phyloP scores from a whole-genome alignment of 2,888 invertebrate genomes.

The Miltochrista miniata region DNA sequence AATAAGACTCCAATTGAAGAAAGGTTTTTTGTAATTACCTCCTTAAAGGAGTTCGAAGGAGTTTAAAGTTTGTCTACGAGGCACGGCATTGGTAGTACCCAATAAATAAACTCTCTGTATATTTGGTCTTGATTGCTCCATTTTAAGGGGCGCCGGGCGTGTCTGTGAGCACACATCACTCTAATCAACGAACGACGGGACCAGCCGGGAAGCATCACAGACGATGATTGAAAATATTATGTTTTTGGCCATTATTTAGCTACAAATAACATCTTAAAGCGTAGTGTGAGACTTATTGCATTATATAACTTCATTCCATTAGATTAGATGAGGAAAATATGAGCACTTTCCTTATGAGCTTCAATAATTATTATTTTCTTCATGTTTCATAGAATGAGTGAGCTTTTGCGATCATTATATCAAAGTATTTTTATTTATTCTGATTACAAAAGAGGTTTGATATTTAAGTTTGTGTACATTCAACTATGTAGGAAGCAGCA shows the following conservation, averaged over 20 bases:
- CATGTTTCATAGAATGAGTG: not conserved
- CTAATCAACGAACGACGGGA: conserved; percentile 27
- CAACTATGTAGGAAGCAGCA: no score
- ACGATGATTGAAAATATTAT: conserved; percentile 34
- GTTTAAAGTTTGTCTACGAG: no score
- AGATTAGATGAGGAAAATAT: conserved; percentile 4
- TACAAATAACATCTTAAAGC: conserved; percentile 6
- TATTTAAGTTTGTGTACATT: no score
- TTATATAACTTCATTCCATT: conserved; percentile 8
- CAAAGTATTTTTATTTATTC: not conserved
- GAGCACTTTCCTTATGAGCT: conserved; percentile 3
- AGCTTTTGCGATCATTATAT: not conserved
- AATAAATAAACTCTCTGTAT: conserved; percentile 22
- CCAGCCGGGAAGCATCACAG: conserved; percentile 39
- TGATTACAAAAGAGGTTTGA: no score
- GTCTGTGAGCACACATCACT: conserved; percentile 37
- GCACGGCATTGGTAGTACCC: no score
- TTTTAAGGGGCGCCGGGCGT: conserved; percentile 38
- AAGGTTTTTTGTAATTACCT: no score
- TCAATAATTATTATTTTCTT: not conserved
- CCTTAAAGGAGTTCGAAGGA: no score
- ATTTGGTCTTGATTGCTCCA: conserved; percentile 20
- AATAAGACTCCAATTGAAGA: no score
- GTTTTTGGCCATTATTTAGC: no score
- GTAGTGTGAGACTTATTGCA: conserved; percentile 5